Conservation (phyloP, 2,797 vertebrate genomes). For the Cryptoprocta ferox region DNA sequence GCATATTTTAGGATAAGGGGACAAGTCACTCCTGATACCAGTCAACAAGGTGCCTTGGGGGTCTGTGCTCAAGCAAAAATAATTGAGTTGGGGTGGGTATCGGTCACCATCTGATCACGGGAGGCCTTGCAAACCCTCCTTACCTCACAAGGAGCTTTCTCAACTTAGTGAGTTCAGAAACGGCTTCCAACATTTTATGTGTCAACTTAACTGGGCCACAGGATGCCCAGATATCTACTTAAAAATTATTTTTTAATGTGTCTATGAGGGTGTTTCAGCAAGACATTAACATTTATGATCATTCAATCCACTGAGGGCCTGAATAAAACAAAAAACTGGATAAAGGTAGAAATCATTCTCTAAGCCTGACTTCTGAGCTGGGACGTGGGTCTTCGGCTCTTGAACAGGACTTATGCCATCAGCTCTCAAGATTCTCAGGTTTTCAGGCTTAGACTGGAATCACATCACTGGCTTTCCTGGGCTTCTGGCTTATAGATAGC, state of each 20-base stretch:
- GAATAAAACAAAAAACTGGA: neutral
- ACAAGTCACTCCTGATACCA: too few relatives aligned
- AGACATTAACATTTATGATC: neutral
- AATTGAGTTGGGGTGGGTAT: too few relatives aligned
- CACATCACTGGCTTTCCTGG: neutral
- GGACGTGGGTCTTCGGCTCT: neutral
- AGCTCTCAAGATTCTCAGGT: neutral
- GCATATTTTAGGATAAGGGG: too few relatives aligned
- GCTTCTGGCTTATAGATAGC: neutral
- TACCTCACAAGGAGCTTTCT: too few relatives aligned
- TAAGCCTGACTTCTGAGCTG: neutral
- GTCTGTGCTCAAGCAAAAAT: too few relatives aligned
- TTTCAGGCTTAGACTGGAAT: neutral
- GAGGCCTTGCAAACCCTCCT: too few relatives aligned
- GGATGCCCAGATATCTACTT: neutral
- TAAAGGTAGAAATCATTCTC: neutral
- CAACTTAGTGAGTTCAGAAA: too few relatives aligned
- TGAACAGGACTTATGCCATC: neutral
- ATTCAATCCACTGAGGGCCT: neutral
- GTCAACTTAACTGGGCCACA: neutral
- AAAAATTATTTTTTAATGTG: neutral
- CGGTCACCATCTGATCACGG: too few relatives aligned
- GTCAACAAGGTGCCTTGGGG: too few relatives aligned
- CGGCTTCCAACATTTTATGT: neutral
- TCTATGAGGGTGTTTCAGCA: neutral